Conservation (phyloP, 2,113 vertebrate species). For the Syngnathus typhle region DNA sequence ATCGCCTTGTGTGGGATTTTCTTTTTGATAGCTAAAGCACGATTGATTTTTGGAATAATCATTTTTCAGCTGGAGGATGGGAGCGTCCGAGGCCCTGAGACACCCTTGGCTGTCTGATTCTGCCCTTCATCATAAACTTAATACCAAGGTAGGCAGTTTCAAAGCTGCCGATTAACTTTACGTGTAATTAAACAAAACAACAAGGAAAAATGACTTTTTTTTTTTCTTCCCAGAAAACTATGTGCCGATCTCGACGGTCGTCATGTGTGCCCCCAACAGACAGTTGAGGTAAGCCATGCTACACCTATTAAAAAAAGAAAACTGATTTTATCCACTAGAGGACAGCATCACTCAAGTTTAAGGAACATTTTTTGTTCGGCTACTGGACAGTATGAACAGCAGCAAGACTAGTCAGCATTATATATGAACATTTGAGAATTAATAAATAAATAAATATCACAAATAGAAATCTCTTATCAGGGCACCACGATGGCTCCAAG, state of each 20-base stretch:
- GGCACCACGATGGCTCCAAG: conserved; percentile 44
- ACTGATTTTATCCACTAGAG: conserved; percentile 50
- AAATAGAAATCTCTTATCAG: conserved; percentile 19
- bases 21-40: not conserved
- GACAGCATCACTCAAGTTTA: conserved; percentile 49
- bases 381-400: not conserved
- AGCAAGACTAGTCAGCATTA: not conserved
- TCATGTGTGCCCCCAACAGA: conserved; percentile 61
- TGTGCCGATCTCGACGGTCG: conserved; percentile 70
- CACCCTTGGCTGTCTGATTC: conserved; percentile 89
- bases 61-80: conserved; percentile 86
- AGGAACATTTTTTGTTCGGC: too few relatives aligned
- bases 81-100: conserved; percentile 85
- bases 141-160: conserved; percentile 70
- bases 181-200: not conserved
- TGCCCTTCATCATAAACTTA: conserved; percentile 77
- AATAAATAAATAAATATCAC: too few relatives aligned
- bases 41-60: not conserved
- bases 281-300: conserved; percentile 54
- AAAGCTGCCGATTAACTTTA: not conserved
- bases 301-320: too few relatives aligned
- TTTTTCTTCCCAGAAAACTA: conserved; percentile 63
- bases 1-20: not conserved
- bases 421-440: too few relatives aligned
- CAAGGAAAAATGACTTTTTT: not conserved